Evolutionary conservation across 2,113 vertebrate genomes (phyloP), one percentile per base, ranked within the genome.

Genomic region (Cyphomyrus discorhynchus): DNA sequence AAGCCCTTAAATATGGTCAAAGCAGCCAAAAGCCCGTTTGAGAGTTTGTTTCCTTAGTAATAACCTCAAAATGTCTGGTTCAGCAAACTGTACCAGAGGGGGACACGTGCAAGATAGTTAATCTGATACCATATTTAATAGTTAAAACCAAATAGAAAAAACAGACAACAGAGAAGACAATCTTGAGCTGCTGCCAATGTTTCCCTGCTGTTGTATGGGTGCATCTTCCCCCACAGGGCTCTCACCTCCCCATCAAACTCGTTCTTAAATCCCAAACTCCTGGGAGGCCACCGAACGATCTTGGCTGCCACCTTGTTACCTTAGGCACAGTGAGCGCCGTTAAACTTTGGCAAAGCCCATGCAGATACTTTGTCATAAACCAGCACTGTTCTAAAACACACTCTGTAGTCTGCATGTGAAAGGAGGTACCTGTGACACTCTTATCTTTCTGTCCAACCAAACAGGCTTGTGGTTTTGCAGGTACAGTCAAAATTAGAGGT

Each of bases 401-500:
- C 24, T 19, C 27, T 31, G 27, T 13, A 52, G 56, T 39, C 42
- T n/a, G 27, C 47, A 58, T 46, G 39, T 66, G 58, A 24, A 46
- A 70, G 53, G 27, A 39, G 56, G 80, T 11, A 52, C 47, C 42
- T 2, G 13, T 47, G n/a, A 45, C n/a, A 77, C 52, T 74, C 21
- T 84, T 46, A 35, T 15, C 82, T 82, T 17, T 80, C 89, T 21
- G 90, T 62, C 86, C 86, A 8, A 89, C 42, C 11, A 74, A 87
- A 62, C 45, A 66, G 46, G 52, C 21, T 4, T n/a, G 62, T 52
- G 5, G 86, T 88, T 91, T 90, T 92, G 74, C 77, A 89, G 46
- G 90, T 91, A 17, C 89, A 80, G 84, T 90, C 58, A 56, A 53
- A 47, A 46, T 86, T 52, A 85, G 82, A 82, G 88, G 49, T 74